Conservation (phyloP, 2,797 vertebrate species). For the Ateles fusciceps region DNA sequence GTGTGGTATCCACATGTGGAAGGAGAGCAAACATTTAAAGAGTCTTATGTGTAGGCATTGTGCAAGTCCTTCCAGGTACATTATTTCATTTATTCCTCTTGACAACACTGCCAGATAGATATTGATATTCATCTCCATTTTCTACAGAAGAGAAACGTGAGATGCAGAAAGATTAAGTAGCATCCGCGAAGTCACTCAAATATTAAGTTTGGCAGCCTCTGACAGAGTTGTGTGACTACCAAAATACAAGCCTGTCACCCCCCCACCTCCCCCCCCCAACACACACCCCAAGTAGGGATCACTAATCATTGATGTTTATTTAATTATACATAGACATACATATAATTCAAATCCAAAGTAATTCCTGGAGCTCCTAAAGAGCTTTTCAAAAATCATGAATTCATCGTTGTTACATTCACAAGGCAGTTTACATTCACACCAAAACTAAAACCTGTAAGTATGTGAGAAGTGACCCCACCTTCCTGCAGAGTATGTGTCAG, state of each 20-base stretch:
- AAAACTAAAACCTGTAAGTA: background rate
- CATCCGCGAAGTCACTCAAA: slow-evolving; percentile 24
- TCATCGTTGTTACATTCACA: background rate
- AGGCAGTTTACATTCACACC: background rate
- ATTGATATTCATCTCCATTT: background rate
- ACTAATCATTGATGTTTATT: background rate
- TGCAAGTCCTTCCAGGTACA: background rate
- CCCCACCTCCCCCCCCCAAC: too few relatives aligned
- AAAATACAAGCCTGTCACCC: background rate
- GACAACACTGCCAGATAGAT: background rate
- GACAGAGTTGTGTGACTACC: background rate
- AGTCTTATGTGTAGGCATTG: background rate
- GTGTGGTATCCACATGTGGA: background rate
- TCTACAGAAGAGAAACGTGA: slow-evolving; percentile 10
- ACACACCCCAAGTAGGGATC: background rate
- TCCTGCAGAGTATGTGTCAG: background rate
- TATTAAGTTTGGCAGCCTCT: background rate
- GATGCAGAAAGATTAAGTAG: background rate
- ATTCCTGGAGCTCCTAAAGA: background rate
- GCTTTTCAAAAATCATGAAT: slow-evolving; percentile 20
- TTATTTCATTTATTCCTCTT: background rate
- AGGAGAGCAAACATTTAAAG: slow-evolving; percentile 22
- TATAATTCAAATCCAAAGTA: background rate
- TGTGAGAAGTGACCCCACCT: background rate
- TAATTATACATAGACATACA: background rate